Conservation (phyloP, 2,113 vertebrate species). For the Xiphophorus couchianus region DNA sequence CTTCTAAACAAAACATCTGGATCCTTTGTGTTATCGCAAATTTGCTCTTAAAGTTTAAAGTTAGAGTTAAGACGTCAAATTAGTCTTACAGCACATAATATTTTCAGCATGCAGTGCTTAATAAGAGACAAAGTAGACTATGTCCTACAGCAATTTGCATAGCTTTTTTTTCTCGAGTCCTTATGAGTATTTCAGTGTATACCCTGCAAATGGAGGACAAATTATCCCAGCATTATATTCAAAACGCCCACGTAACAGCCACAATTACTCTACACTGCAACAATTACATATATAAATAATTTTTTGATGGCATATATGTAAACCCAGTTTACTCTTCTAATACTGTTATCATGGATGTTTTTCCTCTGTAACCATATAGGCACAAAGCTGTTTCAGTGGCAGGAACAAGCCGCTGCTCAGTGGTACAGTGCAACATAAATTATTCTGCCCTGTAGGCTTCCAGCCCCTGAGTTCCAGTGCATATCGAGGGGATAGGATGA, state of each 20-base stretch:
- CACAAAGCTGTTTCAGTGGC: slow-evolving; percentile 43
- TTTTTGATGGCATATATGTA: slow-evolving; percentile 21
- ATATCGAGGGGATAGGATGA: slow-evolving; percentile 56
- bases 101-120: background rate
- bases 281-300: slow-evolving; percentile 18
- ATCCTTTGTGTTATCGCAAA: background rate
- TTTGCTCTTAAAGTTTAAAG: background rate
- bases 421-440: slow-evolving; percentile 55
- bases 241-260: slow-evolving; percentile 31
- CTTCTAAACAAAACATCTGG: background rate
- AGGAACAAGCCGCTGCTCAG: slow-evolving; percentile 35
- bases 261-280: slow-evolving; percentile 23
- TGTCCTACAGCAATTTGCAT: slow-evolving; percentile 3
- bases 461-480: slow-evolving; percentile 31
- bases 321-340: slow-evolving; percentile 55
- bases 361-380: slow-evolving; percentile 20
- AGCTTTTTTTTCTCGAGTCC: slow-evolving; percentile 7
- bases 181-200: slow-evolving; percentile 19
- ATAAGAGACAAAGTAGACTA: slow-evolving; percentile 2
- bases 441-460: slow-evolving; percentile 60
- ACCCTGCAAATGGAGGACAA: slow-evolving; percentile 31
- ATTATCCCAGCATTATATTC: slow-evolving; percentile 42
- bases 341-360: slow-evolving; percentile 37
- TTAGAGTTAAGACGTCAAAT: background rate
- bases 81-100: background rate